Base-by-base conservation (phyloP, 2,888 invertebrate species). In the Unio delphinus region DNA sequence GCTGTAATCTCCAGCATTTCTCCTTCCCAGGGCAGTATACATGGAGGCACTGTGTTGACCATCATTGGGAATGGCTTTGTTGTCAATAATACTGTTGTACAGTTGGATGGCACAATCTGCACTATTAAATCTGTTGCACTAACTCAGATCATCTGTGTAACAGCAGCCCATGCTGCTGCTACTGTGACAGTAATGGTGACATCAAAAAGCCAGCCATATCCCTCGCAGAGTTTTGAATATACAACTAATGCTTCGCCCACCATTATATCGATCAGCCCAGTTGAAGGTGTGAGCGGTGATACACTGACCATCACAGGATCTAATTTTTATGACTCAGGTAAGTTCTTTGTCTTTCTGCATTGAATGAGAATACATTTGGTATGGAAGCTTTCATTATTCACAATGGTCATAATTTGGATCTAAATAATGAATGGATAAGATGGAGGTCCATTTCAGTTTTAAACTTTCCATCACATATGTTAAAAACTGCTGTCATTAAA, bases 11-110 rank as follows among this genome's bases (percentile, higher is more conserved):
- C 76, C 0, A 62, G 68, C 3, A 61, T 83, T 20, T 61, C 69
- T 8, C 84, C 84, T 15, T 60, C 71, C 4, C 60, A 73, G 34
- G 86, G 85, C 8, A 84, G 86, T 68, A 78, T 76, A 4, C 61
- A 79, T 69, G 81, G 81, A 20, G 71, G 77, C n/a, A 79, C 79
- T 18, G 17, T 55, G 0, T 63, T 82, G 18, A 76, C 83, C 23
- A 67, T 80, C 45, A 70, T 72, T 28, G 84, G 84, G 4, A 74
- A 70, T 34, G 84, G 83, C 1, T 83, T 84, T 64, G 67, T 64
- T 20, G 45, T 66, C 20, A 67, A 63, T 11, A 70, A 76, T 34
- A 76, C 81, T 4, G 55, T 68, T 55, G 81, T 87, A 8, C 72
- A 61, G 17, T 57, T 86, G 11, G 79, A 75, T 69, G 80, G 76